Percentiles rank a stretch among this genome's conserved stretches.
Evolutionary conservation across 1,140 invertebrate species (phyloP).

Genomic region (Apocrypta bakeri): DNA sequence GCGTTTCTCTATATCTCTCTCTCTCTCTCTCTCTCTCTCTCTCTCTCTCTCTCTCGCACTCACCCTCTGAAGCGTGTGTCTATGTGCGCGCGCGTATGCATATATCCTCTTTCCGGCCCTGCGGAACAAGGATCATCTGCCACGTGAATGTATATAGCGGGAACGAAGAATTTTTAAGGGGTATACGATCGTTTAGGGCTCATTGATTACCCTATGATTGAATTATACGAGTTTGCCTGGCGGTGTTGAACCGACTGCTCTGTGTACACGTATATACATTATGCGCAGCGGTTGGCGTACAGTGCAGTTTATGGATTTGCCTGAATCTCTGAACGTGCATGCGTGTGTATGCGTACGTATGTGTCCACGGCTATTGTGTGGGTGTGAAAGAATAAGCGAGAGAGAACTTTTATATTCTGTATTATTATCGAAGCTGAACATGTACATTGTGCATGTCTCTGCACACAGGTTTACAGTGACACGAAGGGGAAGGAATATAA

Average conservation of each 20-base stretch:
- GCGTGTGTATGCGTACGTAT: too few relatives aligned
- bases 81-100: background rate
- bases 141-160: background rate
- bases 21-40: constrained; percentile 32
- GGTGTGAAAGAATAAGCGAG: background rate
- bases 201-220: background rate
- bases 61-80: background rate
- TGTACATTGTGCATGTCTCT: background rate
- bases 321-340: too few relatives aligned
- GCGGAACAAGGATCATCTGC: background rate
- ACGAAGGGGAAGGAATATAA: background rate
- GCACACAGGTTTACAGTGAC: background rate
- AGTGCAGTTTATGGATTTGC: background rate
- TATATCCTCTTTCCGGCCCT: background rate
- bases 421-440: background rate
- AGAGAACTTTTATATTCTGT: background rate
- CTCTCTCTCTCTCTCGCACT: too few relatives aligned
- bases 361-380: background rate
- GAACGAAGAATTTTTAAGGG: background rate
- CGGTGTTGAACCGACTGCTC: too few relatives aligned
- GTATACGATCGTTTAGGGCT: background rate
- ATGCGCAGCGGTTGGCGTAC: background rate
- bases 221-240: background rate
- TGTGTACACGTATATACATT: too few relatives aligned
- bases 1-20: constrained; percentile 55